Evolutionary conservation across 2,888 invertebrate species (phyloP).

Genomic region (Helleia helle): DNA sequence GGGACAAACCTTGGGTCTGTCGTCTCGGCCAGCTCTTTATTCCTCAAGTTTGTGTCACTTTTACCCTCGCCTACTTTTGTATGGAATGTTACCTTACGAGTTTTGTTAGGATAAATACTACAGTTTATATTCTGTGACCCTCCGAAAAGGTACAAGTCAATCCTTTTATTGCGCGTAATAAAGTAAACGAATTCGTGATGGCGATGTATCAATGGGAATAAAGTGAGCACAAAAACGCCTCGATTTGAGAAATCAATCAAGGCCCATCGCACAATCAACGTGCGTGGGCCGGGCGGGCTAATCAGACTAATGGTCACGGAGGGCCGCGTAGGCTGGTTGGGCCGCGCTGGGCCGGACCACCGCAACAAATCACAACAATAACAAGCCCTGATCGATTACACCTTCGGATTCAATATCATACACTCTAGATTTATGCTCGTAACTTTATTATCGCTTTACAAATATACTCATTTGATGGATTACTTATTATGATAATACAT

Average conservation of each 20-base stretch:
- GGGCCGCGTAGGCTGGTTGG: constrained; percentile 26
- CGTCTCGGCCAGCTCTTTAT: constrained; percentile 51
- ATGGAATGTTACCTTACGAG: constrained; percentile 29
- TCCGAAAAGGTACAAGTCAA: constrained; percentile 13
- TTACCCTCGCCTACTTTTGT: constrained; percentile 43
- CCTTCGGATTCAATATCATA: constrained; percentile 45
- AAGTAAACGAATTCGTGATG: constrained; percentile 9
- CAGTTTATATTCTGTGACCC: constrained; percentile 21
- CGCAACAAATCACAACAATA: constrained; percentile 66
- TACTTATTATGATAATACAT: too few relatives aligned
- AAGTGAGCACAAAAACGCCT: constrained; percentile 36
- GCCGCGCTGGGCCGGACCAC: constrained; percentile 27
- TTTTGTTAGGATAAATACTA: constrained; percentile 35
- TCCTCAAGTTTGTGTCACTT: constrained; percentile 53
- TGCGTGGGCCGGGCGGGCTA: constrained; percentile 65
- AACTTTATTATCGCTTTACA: constrained; percentile 17
- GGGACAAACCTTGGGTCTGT: constrained; percentile 38
- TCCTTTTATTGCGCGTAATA: constrained; percentile 7
- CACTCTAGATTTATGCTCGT: constrained; percentile 42
- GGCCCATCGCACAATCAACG: constrained; percentile 52
- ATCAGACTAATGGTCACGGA: constrained; percentile 41
- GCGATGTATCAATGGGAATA: constrained; percentile 31
- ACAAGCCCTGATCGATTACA: constrained; percentile 57
- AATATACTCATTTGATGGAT: too few relatives aligned
- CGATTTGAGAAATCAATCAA: constrained; percentile 65